phyloP scores from a whole-genome alignment of 2,113 vertebrate genomes.

The Dicrurus megarhynchus region DNA sequence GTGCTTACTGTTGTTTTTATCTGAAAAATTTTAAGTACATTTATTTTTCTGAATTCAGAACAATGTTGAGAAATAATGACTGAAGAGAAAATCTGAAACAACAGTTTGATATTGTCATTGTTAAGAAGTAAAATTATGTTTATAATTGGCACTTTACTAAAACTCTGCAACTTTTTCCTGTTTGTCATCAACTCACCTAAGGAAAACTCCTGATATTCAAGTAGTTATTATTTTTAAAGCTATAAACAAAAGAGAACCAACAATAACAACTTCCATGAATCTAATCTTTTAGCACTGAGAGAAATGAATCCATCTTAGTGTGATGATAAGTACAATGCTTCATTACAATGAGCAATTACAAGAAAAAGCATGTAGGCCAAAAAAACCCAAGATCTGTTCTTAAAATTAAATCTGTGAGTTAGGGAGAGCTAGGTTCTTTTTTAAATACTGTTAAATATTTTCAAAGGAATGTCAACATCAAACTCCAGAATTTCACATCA shows the following conservation, averaged over 20 bases:
- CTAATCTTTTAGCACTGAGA: background rate
- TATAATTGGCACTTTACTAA: background rate
- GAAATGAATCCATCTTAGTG: background rate
- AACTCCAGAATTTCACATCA: background rate
- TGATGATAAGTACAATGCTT: background rate
- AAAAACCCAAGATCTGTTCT: background rate
- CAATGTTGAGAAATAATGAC: background rate
- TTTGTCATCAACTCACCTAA: background rate
- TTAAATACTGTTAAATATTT: background rate
- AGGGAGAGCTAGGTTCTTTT: background rate
- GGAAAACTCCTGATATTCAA: background rate
- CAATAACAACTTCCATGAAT: background rate
- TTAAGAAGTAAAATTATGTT: background rate
- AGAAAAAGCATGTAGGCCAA: background rate
- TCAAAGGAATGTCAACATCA: background rate
- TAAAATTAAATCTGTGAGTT: background rate
- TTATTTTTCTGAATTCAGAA: background rate
- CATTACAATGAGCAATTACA: background rate
- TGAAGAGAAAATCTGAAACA: background rate
- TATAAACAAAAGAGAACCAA: background rate
- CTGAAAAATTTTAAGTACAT: background rate
- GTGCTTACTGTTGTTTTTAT: fast-evolving
- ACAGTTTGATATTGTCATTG: background rate
- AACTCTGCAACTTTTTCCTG: background rate
- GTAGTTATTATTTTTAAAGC: background rate